Conservation (phyloP, 2,888 invertebrate species). For the Lordiphosa andalusiaca region DNA sequence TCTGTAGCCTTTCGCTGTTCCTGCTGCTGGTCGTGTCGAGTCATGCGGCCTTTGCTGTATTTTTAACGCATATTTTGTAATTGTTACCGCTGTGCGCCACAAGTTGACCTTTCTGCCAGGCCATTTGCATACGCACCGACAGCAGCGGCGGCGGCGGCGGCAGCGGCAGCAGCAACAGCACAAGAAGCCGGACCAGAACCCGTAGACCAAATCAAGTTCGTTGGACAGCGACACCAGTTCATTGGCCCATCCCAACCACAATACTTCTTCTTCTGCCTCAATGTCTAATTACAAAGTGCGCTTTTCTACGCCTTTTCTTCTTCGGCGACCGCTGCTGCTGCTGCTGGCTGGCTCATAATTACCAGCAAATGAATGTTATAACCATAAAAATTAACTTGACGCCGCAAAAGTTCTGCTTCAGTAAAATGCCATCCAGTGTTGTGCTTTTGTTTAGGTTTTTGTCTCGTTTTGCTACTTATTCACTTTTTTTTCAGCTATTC, state of each 20-base stretch:
- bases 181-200: constrained; percentile 14
- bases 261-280: constrained; percentile 21
- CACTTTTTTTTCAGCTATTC: constrained; percentile 31
- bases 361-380: constrained; percentile 71
- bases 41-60: constrained; percentile 61
- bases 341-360: constrained; percentile 50
- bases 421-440: constrained; percentile 49
- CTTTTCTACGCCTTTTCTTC: constrained; percentile 38
- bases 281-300: constrained; percentile 69
- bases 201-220: constrained; percentile 68
- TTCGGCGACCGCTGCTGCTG: constrained; percentile 6
- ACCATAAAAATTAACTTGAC: constrained; percentile 67
- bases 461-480: too few relatives aligned
- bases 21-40: constrained; percentile 59
- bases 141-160: constrained; percentile 7
- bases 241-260: constrained; percentile 20
- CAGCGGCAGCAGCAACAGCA: neutral
- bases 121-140: constrained; percentile 51
- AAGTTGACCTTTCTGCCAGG: constrained; percentile 61
- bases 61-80: constrained; percentile 73
- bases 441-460: too few relatives aligned
- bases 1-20: constrained; percentile 45
- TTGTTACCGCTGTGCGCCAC: constrained; percentile 56
- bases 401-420: constrained; percentile 67
- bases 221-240: constrained; percentile 30